Percentiles rank a stretch among this genome's conserved stretches.
Evolutionary conservation across 2,113 vertebrate species (phyloP).

Genomic region (Porphyrio hochstetteri): DNA sequence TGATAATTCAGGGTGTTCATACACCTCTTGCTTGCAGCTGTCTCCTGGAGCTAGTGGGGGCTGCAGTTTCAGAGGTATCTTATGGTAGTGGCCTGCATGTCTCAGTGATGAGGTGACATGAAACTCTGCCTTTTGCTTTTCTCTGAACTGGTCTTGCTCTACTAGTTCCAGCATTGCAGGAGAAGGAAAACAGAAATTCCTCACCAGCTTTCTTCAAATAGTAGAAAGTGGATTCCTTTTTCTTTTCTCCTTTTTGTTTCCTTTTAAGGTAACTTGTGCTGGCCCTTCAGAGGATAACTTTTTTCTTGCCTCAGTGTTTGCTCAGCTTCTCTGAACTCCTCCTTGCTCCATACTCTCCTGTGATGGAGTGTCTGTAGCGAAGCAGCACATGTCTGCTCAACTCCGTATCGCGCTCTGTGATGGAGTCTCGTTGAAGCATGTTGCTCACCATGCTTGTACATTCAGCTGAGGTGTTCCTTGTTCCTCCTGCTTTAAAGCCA

Average conservation of each 20-base stretch:
- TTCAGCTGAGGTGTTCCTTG: background rate
- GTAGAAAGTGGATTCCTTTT: background rate
- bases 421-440: background rate
- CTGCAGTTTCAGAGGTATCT: background rate
- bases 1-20: background rate
- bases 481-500: background rate
- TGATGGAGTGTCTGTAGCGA: background rate
- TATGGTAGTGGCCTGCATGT: rapidly evolving
- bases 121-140: background rate
- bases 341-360: background rate
- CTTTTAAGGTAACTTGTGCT: background rate
- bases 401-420: rapidly evolving
- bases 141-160: background rate
- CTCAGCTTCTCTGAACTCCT: background rate
- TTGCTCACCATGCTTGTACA: background rate
- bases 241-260: background rate
- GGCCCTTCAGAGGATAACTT: background rate
- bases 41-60: background rate
- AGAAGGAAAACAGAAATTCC: background rate
- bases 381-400: background rate
- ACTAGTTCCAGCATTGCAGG: background rate
- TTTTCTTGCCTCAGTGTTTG: background rate
- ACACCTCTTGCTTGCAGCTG: background rate
- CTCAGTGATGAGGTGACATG: background rate
- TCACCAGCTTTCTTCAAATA: background rate